Base-by-base conservation (phyloP, 2,888 invertebrate species). In the Zygaena filipendulae region DNA sequence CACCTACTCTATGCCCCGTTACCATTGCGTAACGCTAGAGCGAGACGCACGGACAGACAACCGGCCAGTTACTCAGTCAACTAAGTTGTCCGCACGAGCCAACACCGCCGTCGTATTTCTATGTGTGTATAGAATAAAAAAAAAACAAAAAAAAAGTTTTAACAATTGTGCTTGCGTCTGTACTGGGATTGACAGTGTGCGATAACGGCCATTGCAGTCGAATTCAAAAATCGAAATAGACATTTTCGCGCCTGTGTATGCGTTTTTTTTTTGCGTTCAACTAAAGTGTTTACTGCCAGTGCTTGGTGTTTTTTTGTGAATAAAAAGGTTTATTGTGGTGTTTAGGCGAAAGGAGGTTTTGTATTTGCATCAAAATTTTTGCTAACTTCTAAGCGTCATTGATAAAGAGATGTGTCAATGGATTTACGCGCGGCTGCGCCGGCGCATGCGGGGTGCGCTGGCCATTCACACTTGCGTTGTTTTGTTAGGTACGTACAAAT, bases 1-100 rank as follows among this genome's bases (percentile, higher is more conserved):
- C 49, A 56, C 56, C 59, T 70, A 70, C 69, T 74, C 72, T 71
- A 67, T 69, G 70, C 59, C 57, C 70, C 70, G 72, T 74, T 72
- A 71, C 45, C 44, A 62, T 75, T 75, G 71, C 72, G 72, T 69
- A 71, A 74, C 55, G 54, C 49, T 50, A 57, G 56, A 58, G 58
- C 55, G 61, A 51, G 56, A 59, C 62, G 61, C 48, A 61, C 60
- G 50, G 55, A 57, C 64, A 48, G 56, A 55, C 60, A 49, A 39
- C 35, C 46, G 39, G 39, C 36, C 43, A 45, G 46, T 43, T 45
- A 43, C 36, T 43, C 43, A 45, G 43, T 45, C 46, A 61, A 58
- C 57, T 62, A 61, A 51, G 53, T 53, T 56, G 48, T 38, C 40
- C 42, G 62, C 56, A 55, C 59, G 57, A 52, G 47, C 59, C 49